Base-by-base conservation (phyloP, 2,888 invertebrate genomes). In the Amphipyra berbera region DNA sequence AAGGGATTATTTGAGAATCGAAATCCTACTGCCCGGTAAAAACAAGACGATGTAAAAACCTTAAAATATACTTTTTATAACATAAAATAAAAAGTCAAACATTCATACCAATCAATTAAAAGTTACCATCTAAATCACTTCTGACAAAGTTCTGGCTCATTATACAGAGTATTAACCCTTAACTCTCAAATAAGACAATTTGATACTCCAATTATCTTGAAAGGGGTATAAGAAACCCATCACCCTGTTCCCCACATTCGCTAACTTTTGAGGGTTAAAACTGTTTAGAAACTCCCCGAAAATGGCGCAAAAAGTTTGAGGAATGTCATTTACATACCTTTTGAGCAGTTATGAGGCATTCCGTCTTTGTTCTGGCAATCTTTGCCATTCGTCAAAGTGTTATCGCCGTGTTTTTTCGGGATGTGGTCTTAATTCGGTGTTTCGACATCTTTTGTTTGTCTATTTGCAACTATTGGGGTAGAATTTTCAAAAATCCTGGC, bases 131-230 rank as follows among this genome's bases (percentile, higher is more conserved):
- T 54, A 59, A 63, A 63, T 63, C 59, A 52, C 63, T 63, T 59
- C 30, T 12, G 40, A 42, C 46, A 37, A 37, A 68, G 30, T 68
- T 63, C 35, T 10, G 30, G 58, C 60, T 71, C 60, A 63, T 68
- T 56, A 61, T 15, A 41, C n/a, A 60, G 62, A 73, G n/a, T 63
- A 45, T n/a, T 41, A 55, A 58, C 38, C 38, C 42, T 10, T 14
- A 38, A 58, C 56, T 49, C 67, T 21, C n/a, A 12, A 73, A 73
- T 61, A 57, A 70, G 56, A 74, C 56, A 66, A 66, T 37, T 65
- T 76, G 64, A 76, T 73, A 77, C 66, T 63, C 54, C 74, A 77
- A 66, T 76, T 73, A 77, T 59, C 65, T 63, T 63, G 46, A 73
- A 63, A 76, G 69, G 63, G 77, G 56, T 65, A 52, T 63, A 57